phyloP scores from a whole-genome alignment of 1,140 invertebrate species.

The Lysiphlebus fabarum region DNA sequence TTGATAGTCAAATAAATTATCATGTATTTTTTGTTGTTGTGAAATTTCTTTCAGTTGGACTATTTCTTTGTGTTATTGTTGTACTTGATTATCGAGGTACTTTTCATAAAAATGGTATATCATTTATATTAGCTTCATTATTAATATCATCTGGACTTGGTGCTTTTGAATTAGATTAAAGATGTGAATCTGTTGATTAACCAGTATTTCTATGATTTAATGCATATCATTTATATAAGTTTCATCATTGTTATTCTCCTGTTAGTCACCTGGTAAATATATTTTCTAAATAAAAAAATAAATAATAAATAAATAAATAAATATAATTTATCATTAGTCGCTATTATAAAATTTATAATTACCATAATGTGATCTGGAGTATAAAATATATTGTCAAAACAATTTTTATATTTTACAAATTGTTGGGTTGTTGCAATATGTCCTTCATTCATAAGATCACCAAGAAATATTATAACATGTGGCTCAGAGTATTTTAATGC shows the following conservation, averaged over 20 bases:
- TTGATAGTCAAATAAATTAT: no score
- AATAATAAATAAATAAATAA: conserved; percentile 6
- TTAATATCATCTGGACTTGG: conserved; percentile 52
- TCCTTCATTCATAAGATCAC: conserved; percentile 91
- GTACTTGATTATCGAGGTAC: conserved; percentile 51
- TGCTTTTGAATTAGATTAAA: conserved; percentile 43
- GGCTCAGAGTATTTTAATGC: conserved; percentile 74
- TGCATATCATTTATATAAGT: no score
- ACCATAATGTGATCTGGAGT: conserved; percentile 57
- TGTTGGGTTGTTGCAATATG: conserved; percentile 68
- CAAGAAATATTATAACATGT: conserved; percentile 81
- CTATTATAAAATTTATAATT: no score
- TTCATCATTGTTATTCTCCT: no score
- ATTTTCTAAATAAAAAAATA: conserved; percentile 63
- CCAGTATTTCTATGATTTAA: conserved; percentile 53
- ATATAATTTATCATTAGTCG: no score
- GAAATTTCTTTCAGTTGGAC: no score
- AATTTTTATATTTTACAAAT: conserved; percentile 67
- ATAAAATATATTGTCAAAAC: conserved; percentile 70
- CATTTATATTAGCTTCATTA: conserved; percentile 51
- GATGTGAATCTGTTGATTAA: conserved; percentile 50
- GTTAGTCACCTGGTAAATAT: conserved; percentile 87
- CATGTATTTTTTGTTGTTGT: no score
- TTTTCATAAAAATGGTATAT: conserved; percentile 51
- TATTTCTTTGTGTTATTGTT: conserved; percentile 46